phyloP scores from a whole-genome alignment of 2,888 invertebrate genomes.

The Hemaris fuciformis region DNA sequence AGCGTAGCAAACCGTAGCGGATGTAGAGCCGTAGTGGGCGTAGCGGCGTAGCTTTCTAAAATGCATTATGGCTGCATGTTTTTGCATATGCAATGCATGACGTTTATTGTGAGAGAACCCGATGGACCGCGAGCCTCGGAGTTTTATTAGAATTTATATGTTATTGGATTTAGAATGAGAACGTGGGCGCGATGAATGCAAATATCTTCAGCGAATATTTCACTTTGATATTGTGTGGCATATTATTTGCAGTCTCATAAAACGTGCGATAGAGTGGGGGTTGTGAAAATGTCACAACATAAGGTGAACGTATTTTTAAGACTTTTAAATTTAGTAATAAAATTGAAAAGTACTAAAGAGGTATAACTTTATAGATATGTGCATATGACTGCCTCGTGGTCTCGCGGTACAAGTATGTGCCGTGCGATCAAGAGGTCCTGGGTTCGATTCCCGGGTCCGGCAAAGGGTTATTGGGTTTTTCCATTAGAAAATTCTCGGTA shows the following conservation, averaged over 20 bases:
- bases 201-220: neutral
- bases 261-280: neutral
- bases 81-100: constrained; percentile 51
- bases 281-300: neutral
- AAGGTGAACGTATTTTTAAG: neutral
- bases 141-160: constrained; percentile 40
- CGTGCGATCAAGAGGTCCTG: no score
- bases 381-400: no score
- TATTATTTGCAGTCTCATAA: neutral
- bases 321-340: no score
- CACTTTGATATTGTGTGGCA: neutral
- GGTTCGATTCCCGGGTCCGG: no score
- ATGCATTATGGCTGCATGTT: constrained; percentile 39
- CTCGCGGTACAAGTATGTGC: no score
- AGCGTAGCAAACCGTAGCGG: constrained; percentile 14
- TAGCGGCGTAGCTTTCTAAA: constrained; percentile 23
- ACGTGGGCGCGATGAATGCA: constrained; percentile 21
- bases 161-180: constrained; percentile 38
- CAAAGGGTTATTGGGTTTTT: no score
- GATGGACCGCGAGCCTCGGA: constrained; percentile 20
- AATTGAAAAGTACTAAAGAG: no score
- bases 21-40: constrained; percentile 21
- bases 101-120: constrained; percentile 32
- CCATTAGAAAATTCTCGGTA: no score
- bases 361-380: no score